Percentiles rank a stretch among this genome's conserved stretches.
Evolutionary conservation across 2,113 vertebrate genomes (phyloP).

Genomic region (Bubo blakistoni): DNA sequence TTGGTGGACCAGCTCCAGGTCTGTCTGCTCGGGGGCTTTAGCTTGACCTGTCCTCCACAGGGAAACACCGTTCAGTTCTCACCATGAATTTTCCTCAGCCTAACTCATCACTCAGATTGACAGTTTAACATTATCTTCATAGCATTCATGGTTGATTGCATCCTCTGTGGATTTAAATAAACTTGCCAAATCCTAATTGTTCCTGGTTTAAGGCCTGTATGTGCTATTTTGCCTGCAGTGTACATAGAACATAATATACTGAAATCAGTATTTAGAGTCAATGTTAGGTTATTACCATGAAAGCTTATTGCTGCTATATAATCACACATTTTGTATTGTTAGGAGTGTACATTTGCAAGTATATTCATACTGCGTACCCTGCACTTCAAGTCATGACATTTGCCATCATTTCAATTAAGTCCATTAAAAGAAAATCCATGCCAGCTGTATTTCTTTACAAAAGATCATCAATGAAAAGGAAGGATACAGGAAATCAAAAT

Average conservation of each 20-base stretch:
- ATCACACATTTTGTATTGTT: not conserved
- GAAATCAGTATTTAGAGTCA: not conserved
- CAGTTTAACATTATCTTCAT: not conserved
- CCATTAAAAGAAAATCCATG: not conserved
- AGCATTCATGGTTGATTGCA: not conserved
- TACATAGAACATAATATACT: not conserved
- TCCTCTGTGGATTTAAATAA: not conserved
- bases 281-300: not conserved
- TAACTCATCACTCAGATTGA: not conserved
- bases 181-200: not conserved
- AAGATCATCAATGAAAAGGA: not conserved
- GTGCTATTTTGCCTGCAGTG: not conserved
- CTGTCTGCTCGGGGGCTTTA: not conserved
- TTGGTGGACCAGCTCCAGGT: not conserved
- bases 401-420: not conserved
- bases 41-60: not conserved
- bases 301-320: not conserved
- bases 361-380: not conserved
- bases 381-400: not conserved
- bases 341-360: not conserved
- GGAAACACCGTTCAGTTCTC: accelerated
- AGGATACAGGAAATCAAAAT: not conserved
- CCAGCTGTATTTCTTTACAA: not conserved
- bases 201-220: not conserved
- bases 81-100: not conserved